phyloP scores from a whole-genome alignment of 2,113 vertebrate species.

The Ciconia boyciana region DNA sequence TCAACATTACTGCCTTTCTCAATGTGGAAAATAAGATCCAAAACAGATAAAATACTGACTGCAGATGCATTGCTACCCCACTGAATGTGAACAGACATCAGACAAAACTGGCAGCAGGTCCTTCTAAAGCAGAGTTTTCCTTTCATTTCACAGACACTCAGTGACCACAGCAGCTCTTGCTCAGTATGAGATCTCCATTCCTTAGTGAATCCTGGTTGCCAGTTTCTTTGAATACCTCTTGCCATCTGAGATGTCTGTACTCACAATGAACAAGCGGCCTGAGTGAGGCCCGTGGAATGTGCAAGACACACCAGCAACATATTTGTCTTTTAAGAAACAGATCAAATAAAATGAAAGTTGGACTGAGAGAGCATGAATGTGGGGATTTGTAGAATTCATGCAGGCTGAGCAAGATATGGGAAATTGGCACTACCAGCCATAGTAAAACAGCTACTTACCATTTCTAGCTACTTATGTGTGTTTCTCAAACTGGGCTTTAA shows the following conservation, averaged over 20 bases:
- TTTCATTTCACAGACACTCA: background rate
- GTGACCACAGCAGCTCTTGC: background rate
- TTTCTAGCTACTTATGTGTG: background rate
- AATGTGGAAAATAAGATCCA: background rate
- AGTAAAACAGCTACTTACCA: background rate
- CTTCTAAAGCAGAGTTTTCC: background rate
- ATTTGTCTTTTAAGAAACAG: background rate
- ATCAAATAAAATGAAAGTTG: background rate
- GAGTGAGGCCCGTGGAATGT: background rate
- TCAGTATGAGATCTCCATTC: background rate
- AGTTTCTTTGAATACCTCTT: background rate
- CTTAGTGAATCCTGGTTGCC: background rate
- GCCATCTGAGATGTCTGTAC: background rate
- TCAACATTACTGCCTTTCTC: background rate
- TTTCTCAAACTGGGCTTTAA: background rate
- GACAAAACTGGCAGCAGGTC: background rate
- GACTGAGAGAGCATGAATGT: background rate
- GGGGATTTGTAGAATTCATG: background rate
- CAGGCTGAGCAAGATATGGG: background rate
- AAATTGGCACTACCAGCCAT: background rate
- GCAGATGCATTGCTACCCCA: background rate
- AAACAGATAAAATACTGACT: background rate
- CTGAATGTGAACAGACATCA: background rate
- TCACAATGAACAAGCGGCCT: background rate
- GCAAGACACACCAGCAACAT: background rate